Evolutionary conservation across 2,797 vertebrate species (phyloP).

Genomic region (Sebastes kiyomatsui): DNA sequence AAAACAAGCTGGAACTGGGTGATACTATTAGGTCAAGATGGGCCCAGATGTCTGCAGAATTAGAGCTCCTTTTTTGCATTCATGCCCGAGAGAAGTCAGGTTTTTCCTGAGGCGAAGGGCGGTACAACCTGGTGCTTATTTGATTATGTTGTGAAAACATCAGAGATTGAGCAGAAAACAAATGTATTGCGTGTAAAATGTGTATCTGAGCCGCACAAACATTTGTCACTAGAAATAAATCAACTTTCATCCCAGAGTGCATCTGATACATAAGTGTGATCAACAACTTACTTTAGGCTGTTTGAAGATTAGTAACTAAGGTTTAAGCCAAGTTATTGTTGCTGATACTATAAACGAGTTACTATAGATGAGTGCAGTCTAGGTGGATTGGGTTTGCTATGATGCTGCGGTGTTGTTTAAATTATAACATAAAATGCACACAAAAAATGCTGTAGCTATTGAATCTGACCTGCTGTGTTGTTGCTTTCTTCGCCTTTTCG

Average conservation of each 20-base stretch:
- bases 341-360: background rate
- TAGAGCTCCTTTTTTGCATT: background rate
- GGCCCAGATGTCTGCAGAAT: background rate
- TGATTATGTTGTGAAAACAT: background rate
- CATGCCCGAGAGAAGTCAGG: background rate
- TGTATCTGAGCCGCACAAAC: background rate
- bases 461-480: background rate
- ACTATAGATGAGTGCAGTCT: background rate
- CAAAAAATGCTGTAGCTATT: background rate
- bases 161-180: background rate
- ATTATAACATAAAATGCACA: too few relatives aligned
- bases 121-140: background rate
- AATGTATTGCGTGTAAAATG: background rate
- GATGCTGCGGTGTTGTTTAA: background rate
- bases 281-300: background rate
- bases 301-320: background rate
- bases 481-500: background rate
- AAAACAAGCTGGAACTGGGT: slow-evolving; percentile 1
- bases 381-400: background rate
- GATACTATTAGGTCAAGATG: background rate
- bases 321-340: background rate
- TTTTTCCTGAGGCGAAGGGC: background rate
- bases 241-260: background rate
- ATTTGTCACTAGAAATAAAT: background rate
- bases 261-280: background rate